phyloP scores from a whole-genome alignment of 35 echinoderm and acorn worm species.

The Ophioderma brevispina region DNA sequence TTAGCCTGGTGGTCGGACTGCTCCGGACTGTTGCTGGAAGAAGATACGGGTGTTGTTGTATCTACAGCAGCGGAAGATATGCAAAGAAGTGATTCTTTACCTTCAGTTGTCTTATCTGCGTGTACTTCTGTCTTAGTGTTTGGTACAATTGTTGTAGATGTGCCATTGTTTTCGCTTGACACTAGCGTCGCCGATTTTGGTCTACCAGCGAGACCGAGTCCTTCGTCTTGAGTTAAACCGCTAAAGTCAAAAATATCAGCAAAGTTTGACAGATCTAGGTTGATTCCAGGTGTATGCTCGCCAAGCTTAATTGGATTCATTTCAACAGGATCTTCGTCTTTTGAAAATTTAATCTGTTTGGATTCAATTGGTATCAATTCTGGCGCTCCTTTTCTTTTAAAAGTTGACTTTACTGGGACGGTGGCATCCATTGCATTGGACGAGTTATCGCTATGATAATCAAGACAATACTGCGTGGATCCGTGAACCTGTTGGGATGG shows the following conservation, averaged over 20 bases:
- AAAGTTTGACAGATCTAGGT: slow-evolving; percentile 83
- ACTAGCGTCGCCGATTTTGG: slow-evolving; percentile 73
- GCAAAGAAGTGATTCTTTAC: background rate
- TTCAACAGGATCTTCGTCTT: too few relatives aligned
- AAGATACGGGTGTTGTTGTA: background rate
- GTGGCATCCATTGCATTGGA: background rate
- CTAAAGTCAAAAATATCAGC: slow-evolving; percentile 91
- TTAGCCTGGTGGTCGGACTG: background rate
- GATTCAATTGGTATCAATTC: slow-evolving; percentile 54
- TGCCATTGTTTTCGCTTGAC: slow-evolving; percentile 47
- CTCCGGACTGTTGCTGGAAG: background rate
- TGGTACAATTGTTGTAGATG: slow-evolving; percentile 26
- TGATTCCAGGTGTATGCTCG: slow-evolving; percentile 80
- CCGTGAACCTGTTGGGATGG: background rate
- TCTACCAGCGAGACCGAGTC: slow-evolving; percentile 68
- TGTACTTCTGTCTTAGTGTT: background rate
- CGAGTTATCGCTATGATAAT: background rate
- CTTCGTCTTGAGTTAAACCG: slow-evolving; percentile 49
- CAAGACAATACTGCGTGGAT: background rate
- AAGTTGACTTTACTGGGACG: background rate
- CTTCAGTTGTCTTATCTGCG: background rate
- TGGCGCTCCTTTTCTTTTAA: slow-evolving; percentile 69
- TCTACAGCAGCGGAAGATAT: background rate
- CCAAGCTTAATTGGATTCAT: slow-evolving; percentile 56
- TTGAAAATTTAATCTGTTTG: slow-evolving; percentile 11